phyloP scores from a whole-genome alignment of 2,888 invertebrate genomes.

The Cristatella mucedo region DNA sequence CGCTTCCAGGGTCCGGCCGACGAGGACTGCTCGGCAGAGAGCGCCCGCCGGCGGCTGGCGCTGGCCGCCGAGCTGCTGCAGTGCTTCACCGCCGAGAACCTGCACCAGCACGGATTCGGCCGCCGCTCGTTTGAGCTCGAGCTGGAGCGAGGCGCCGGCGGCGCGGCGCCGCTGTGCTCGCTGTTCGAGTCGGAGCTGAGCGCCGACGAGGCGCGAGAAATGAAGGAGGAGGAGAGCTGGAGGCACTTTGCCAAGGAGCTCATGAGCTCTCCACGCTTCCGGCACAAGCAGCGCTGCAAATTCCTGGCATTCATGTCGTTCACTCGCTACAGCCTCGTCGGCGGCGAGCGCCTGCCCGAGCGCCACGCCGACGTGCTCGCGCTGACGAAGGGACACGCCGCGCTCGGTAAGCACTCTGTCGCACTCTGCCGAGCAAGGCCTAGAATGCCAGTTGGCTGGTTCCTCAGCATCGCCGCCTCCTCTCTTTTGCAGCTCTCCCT shows the following conservation, averaged over 20 bases:
- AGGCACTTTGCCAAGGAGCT: slow-evolving; percentile 66
- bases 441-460: too few relatives aligned
- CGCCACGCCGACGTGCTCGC: slow-evolving; percentile 26
- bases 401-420: slow-evolving; percentile 55
- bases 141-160: slow-evolving; percentile 45
- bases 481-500: too few relatives aligned
- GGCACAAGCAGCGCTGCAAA: slow-evolving; percentile 49
- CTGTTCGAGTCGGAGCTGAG: slow-evolving; percentile 57
- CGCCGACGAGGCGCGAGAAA: slow-evolving; percentile 52
- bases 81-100: slow-evolving; percentile 67
- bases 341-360: background rate
- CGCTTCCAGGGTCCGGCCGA: slow-evolving; percentile 54
- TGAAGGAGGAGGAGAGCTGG: slow-evolving; percentile 68
- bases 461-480: too few relatives aligned
- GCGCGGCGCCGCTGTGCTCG: slow-evolving; percentile 48
- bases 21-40: slow-evolving; percentile 50
- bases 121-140: slow-evolving; percentile 67
- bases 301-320: slow-evolving; percentile 77
- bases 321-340: slow-evolving; percentile 60
- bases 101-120: slow-evolving; percentile 59
- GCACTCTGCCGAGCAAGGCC: too few relatives aligned
- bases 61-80: slow-evolving; percentile 63
- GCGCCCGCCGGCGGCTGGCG: slow-evolving; percentile 58
- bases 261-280: slow-evolving; percentile 44
- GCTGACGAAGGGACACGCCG: slow-evolving; percentile 55